These are phyloP conservation scores for Isurus oxyrinchus DNA, from an alignment of 2,113 vertebrate genomes.

Conservation along the genomic window DNA sequence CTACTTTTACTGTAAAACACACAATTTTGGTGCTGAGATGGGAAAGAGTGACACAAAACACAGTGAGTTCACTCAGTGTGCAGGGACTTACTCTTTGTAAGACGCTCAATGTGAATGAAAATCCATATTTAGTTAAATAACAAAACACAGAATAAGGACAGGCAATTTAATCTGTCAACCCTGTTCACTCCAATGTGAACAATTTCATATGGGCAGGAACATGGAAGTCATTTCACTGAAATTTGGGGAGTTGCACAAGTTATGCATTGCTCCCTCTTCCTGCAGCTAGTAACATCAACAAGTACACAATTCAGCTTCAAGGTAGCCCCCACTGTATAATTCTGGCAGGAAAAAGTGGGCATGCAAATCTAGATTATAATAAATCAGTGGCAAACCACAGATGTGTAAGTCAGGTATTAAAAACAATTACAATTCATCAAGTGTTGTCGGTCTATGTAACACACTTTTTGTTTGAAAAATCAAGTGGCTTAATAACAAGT, in stretches of 20 bases:
- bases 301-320: neutral
- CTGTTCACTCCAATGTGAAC: neutral
- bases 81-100: neutral
- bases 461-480: neutral
- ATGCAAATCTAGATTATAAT: neutral
- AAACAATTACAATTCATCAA: neutral
- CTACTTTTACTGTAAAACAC: neutral
- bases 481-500: neutral
- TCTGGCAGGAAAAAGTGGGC: neutral
- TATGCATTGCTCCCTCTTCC: neutral
- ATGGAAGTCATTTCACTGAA: neutral
- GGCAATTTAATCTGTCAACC: neutral
- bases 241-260: neutral
- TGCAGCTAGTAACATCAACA: neutral
- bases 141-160: neutral
- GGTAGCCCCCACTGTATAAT: neutral
- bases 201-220: neutral
- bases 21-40: neutral
- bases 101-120: neutral
- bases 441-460: neutral
- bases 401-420: neutral
- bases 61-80: neutral
- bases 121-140: neutral
- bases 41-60: neutral
- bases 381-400: neutral